Base-by-base conservation (phyloP, 2,888 invertebrate genomes). In the Selenia dentaria region DNA sequence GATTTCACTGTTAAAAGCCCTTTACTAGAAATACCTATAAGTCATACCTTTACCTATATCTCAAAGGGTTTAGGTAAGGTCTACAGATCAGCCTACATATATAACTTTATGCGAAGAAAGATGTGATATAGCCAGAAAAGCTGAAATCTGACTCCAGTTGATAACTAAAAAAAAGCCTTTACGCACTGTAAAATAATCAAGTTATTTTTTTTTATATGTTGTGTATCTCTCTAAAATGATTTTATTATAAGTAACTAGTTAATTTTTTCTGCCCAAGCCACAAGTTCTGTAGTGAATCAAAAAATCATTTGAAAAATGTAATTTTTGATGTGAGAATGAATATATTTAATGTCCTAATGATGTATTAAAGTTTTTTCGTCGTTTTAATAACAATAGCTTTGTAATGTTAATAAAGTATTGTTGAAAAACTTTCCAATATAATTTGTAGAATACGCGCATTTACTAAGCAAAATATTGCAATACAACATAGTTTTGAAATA, bases 201-300 rank as follows among this genome's bases (percentile, higher is more conserved):
- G 44, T 22, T 24, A 24, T 24, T 24, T 24, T 33, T 14, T 29
- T 9, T 16, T 24, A 2, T 36, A 8, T 16, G 12, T 32, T 20
- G 16, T 34, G 14, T 26, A 24, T 46, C 35, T 46, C 35, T 46
- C 35, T 40, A 26, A 26, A 27, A 20, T 12, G 22, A 39, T 41
- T 51, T 40, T 50, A 48, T 50, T 35, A 34, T 22, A 25, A 16
- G 16, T 16, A 16, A 5, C 29, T 36, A 8, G 2, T 26, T 26
- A 36, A 3, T 28, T 27, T 28, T 27, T 41, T 32, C 14, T 33
- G 38, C 47, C 47, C 56, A 52, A 59, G 63, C 55, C 51, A 51
- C 50, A 51, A 47, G 53, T 47, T 18, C 44, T 24, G 35, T 52
- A 54, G 33, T 29, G 35, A 37, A 51, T 33, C 24, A 26, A 31